Base-by-base conservation (phyloP, 2,797 vertebrate genomes). In the Bradypodion ventrale region DNA sequence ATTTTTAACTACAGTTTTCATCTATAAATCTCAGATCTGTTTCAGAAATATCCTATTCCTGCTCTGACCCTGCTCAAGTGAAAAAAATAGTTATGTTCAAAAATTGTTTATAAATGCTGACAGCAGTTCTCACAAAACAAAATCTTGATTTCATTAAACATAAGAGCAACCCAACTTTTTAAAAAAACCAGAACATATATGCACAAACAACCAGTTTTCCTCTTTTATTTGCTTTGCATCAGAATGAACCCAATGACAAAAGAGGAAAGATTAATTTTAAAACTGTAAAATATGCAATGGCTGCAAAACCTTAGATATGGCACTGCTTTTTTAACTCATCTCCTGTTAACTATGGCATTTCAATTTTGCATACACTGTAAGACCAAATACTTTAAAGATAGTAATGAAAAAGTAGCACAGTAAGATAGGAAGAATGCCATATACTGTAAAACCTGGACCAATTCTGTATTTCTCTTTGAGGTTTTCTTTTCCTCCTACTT, bases 191-290 rank as follows among this genome's bases (percentile, higher is more conserved):
- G 59, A 80, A 27, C 74, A 92, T 86, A 74, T 23, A 9, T 29
- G 10, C 15, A 78, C 37, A 78, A 46, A 56, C 21, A 25, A 52
- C 23, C 15, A 49, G 5, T 7, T 62, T 63, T 75, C 84, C 9
- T 83, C 82, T 70, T 75, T 35, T 59, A 86, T 83, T 73, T 77
- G 29, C 32, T 44, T 42, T 83, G 85, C 83, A 86, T 83, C 92
- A 8, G 70, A 62, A 12, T 0, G 0, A 90, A 92, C 85, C 9
- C 85, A 90, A 72, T 66, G 85, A 65, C 80, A 86, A 80, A 49
- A 7, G 1, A 79, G 89, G 89, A 29, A 32, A 69, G 19, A 69
- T 7, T 23, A 23, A 27, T n/a, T 32, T 29, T 29, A 92, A 91
- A 87, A 1, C 1, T 77, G 81, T 91, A 80, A 65, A 21, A 85